Evolutionary conservation across 2,113 vertebrate genomes (phyloP).

Genomic region (Bubo blakistoni): DNA sequence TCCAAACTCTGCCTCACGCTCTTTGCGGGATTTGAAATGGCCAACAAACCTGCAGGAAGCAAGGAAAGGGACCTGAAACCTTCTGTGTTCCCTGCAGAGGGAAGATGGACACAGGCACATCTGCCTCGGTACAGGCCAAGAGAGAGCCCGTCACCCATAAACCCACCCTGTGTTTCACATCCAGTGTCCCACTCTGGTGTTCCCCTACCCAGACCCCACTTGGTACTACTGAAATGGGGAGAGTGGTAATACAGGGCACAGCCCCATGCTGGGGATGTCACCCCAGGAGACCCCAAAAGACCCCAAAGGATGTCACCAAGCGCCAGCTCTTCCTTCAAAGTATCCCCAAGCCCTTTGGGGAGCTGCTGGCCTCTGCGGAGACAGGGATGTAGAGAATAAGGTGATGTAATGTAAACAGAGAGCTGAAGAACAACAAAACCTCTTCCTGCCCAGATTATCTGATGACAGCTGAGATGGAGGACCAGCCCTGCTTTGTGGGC

Average conservation of each 20-base stretch:
- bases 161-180: not conserved
- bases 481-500: not conserved
- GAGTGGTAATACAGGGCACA: not conserved
- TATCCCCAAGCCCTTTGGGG: not conserved
- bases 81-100: fast-evolving
- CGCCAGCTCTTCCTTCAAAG: not conserved
- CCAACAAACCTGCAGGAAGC: slow-evolving; percentile 85
- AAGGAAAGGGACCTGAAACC: not conserved
- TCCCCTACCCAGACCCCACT: not conserved
- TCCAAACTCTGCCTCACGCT: slow-evolving; percentile 88
- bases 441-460: not conserved
- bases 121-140: not conserved
- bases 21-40: slow-evolving; percentile 94
- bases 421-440: not conserved
- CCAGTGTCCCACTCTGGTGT: not conserved
- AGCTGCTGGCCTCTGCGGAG: fast-evolving
- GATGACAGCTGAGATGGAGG: not conserved
- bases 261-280: not conserved
- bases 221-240: not conserved
- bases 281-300: not conserved
- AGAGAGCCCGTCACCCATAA: not conserved
- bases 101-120: not conserved
- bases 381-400: not conserved
- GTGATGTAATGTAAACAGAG: not conserved
- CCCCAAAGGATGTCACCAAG: not conserved